Evolutionary conservation across 1,140 invertebrate species (phyloP).

Genomic region (Coenobita brevimanus): DNA sequence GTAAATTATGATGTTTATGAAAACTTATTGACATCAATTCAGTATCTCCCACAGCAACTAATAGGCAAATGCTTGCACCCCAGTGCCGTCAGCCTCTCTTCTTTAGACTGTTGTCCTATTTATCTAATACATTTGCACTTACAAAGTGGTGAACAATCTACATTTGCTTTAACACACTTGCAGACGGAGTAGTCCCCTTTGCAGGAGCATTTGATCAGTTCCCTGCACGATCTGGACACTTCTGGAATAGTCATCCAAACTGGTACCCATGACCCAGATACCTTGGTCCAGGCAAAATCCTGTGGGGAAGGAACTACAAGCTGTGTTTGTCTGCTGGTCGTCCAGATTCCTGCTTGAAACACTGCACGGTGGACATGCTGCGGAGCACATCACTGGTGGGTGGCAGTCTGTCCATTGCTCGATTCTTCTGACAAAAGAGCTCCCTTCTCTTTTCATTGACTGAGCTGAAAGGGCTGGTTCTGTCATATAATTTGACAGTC

Average conservation of each 20-base stretch:
- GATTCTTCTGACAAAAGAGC: no score
- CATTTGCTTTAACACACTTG: constrained; percentile 14
- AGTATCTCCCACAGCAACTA: not conserved
- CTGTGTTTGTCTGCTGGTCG: no score
- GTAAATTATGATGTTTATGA: not conserved
- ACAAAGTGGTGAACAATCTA: constrained; percentile 23
- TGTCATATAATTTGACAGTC: constrained; percentile 3
- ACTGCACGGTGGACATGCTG: no score
- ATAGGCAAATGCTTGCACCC: not conserved
- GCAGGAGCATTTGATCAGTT: constrained; percentile 26
- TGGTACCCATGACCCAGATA: no score
- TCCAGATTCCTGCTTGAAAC: no score
- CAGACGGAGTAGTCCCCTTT: not conserved
- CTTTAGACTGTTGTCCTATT: not conserved
- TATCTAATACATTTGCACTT: not conserved
- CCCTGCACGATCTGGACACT: constrained; percentile 20
- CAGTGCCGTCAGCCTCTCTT: not conserved
- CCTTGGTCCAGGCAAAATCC: no score
- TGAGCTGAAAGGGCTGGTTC: constrained; percentile 7
- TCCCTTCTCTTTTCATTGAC: no score
- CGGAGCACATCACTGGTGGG: no score
- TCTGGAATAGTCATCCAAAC: constrained; percentile 27
- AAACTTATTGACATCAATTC: not conserved
- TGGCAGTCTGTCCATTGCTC: no score
- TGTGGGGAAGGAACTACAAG: no score